Conservation (phyloP, 2,888 invertebrate species). For the Brachylomia viminalis region DNA sequence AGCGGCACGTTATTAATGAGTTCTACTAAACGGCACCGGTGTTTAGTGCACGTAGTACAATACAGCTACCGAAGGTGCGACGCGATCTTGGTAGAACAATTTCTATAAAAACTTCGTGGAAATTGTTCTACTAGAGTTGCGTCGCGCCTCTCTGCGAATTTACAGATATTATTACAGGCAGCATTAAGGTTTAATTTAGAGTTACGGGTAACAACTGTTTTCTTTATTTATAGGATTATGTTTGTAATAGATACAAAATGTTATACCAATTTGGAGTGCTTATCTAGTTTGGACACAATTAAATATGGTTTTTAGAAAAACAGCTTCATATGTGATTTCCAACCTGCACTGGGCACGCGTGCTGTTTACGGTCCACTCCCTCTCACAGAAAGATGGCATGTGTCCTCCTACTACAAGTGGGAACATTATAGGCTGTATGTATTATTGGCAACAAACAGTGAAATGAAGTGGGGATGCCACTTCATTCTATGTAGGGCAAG, state of each 20-base stretch:
- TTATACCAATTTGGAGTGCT: background rate
- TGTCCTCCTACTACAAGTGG: background rate
- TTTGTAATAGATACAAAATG: background rate
- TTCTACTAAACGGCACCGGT: background rate
- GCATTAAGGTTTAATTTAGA: conserved; percentile 12
- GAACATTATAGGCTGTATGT: no score
- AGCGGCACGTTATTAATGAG: no score
- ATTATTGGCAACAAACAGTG: background rate
- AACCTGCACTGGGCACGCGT: background rate
- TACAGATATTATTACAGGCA: no score
- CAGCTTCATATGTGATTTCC: background rate
- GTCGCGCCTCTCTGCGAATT: no score
- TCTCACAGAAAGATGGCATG: background rate
- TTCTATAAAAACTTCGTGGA: no score
- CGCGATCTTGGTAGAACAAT: no score
- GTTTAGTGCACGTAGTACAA: conserved; percentile 4
- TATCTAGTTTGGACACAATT: background rate
- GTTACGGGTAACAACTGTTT: background rate
- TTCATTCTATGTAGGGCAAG: background rate
- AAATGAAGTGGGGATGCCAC: no score
- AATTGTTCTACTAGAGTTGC: no score
- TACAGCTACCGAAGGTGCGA: conserved; percentile 17
- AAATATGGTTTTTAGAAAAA: background rate
- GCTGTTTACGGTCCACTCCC: background rate
- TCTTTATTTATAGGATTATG: background rate